A percentile compares a stretch with the other conserved stretches of the same genome.
Conservation (phyloP, 2,113 vertebrate species). For the Pygoscelis antarcticus region DNA sequence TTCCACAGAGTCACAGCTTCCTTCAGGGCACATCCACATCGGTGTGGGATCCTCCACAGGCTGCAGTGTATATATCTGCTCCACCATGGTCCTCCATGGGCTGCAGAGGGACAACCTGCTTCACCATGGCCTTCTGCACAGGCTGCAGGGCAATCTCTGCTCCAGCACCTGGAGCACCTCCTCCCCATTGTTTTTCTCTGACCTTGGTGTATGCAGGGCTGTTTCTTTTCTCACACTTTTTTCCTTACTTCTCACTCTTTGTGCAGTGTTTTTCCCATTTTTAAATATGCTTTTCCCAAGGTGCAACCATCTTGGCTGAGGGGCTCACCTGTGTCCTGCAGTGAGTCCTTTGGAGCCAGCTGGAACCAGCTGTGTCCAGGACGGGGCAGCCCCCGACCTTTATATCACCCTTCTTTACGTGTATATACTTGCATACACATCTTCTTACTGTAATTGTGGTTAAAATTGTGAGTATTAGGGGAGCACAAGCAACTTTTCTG, state of each 20-base stretch:
- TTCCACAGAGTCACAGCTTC: not conserved
- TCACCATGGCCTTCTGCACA: not conserved
- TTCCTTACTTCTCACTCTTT: not conserved
- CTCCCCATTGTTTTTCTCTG: not conserved
- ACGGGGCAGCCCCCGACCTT: fast-evolving
- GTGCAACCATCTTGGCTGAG: not conserved
- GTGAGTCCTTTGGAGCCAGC: not conserved
- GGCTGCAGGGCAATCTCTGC: not conserved
- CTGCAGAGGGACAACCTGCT: not conserved
- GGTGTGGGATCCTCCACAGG: not conserved
- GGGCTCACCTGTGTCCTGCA: not conserved
- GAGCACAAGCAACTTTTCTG: not conserved
- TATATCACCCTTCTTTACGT: not conserved
- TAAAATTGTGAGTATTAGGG: not conserved
- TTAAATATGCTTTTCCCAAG: not conserved
- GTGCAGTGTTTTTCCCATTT: not conserved
- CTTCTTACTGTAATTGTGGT: not conserved
- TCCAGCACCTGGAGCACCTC: not conserved
- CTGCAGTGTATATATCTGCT: not conserved
- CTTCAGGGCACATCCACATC: not conserved
- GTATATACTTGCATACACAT: not conserved
- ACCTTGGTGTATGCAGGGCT: not conserved
- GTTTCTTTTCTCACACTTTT: not conserved
- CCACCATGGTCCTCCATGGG: not conserved
- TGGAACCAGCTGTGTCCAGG: no score